A percentile compares a stretch with the other conserved stretches of the same genome.
phyloP scores from a whole-genome alignment of 2,888 invertebrate species.

The Agonopterix arenella region DNA sequence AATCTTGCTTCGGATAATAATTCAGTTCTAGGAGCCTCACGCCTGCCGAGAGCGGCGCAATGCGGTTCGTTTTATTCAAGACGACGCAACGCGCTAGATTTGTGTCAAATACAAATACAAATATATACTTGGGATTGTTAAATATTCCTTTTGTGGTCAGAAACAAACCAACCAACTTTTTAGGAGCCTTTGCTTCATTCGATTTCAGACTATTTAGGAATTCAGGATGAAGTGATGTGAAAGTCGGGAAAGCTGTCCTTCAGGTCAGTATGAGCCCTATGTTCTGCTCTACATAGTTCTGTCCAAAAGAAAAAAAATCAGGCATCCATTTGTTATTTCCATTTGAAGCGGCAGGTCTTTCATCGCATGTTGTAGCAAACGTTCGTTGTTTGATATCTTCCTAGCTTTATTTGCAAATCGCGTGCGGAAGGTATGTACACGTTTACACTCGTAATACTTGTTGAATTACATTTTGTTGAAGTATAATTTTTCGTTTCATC shows the following conservation, averaged over 20 bases:
- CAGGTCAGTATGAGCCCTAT: too few species aligned
- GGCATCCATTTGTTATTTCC: conserved; percentile 56
- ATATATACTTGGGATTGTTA: too few species aligned
- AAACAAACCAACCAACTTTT: too few species aligned
- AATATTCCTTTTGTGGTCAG: too few species aligned
- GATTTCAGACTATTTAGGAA: too few species aligned
- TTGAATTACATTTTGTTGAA: conserved; percentile 52
- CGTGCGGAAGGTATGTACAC: conserved; percentile 43
- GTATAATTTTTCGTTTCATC: conserved; percentile 20
- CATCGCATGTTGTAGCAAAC: conserved; percentile 58
- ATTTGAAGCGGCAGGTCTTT: conserved; percentile 52
- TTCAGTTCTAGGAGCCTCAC: not conserved
- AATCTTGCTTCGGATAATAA: too few species aligned
- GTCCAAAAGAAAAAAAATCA: conserved; percentile 22
- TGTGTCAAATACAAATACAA: too few species aligned
- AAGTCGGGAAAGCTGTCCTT: not conserved
- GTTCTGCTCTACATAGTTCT: too few species aligned
- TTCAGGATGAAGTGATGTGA: too few species aligned
- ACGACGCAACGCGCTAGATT: too few species aligned
- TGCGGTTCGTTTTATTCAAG: too few species aligned
- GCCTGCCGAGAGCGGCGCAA: not conserved
- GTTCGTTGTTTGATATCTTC: conserved; percentile 62
- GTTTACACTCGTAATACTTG: conserved; percentile 49
- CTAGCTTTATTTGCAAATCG: conserved; percentile 71
- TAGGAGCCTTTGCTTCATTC: too few species aligned